Evolutionary conservation across 2,113 vertebrate species (phyloP).

Genomic region (Spermophilus dauricus): DNA sequence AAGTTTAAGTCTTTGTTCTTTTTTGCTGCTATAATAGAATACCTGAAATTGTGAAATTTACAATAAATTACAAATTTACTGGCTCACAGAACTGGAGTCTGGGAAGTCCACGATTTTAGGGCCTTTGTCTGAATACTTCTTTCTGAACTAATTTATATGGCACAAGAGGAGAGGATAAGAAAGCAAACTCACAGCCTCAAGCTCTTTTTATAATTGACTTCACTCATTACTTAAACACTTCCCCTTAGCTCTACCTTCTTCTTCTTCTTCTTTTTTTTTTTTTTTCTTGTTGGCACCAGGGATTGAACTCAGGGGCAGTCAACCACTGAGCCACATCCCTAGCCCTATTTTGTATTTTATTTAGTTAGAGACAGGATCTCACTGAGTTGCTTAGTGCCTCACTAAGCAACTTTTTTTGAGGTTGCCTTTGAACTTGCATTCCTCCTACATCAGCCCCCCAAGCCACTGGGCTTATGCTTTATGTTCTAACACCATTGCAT

Average conservation of each 20-base stretch:
- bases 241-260: background rate
- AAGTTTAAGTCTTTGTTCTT: background rate
- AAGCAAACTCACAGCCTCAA: background rate
- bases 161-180: background rate
- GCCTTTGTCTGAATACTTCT: background rate
- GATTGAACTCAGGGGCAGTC: too few species aligned
- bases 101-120: background rate
- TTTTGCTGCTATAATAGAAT: background rate
- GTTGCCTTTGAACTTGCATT: too few species aligned
- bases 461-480: too few species aligned
- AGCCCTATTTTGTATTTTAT: too few species aligned
- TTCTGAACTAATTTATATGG: background rate
- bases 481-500: background rate
- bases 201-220: background rate
- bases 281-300: too few species aligned
- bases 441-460: too few species aligned
- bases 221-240: background rate
- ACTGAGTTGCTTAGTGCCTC: too few species aligned
- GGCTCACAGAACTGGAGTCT: background rate
- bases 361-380: too few species aligned
- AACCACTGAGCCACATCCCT: too few species aligned
- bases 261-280: rapidly evolving
- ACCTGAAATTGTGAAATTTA: background rate
- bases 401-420: too few species aligned
- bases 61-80: background rate